Evolutionary conservation across 2,113 vertebrate genomes (phyloP), one percentile per base, ranked within the genome.

Genomic region (Heliornis fulica): DNA sequence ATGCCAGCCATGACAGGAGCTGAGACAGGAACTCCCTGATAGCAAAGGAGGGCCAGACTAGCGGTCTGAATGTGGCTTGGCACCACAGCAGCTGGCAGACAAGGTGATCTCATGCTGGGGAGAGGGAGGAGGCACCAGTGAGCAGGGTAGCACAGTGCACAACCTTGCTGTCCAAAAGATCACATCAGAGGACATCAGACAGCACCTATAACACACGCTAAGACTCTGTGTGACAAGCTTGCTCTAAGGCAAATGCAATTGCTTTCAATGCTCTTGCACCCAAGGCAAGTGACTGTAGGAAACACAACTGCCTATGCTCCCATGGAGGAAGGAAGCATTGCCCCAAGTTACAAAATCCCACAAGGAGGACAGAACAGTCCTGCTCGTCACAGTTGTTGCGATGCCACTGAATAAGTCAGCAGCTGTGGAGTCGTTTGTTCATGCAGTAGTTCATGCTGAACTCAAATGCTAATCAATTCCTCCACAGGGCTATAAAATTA

Each of bases 341-440:
- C 29, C 17, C 4, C 9, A 7, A 12, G 32, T 4, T 10, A n/a
- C 2, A 15, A 13, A 46, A 40, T 36, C 1, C 20, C 26, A 3
- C 1, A 0, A 3, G 34, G 59, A 41, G 34, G 16, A 15, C 2
- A 5, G 41, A 65, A 7, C 8, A 4, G 77, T 19, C 69, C 54
- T 1, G 5, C 48, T 4, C 25, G 4, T 5, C 34, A 0, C 0
- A n/a, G 74, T 38, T 17, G 41, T 5, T 17, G 50, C 1, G 3
- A 21, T 36, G 31, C 11, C 32, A 19, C 38, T 20, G 26, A 40
- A 26, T 10, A 21, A 41, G 7, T 13, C 50, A 43, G 61, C 61
- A 40, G 61, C 78, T 15, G 25, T 14, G 17, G 46, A 72, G 31
- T 12, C 6, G 36, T 17, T 41, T 60, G 40, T 25, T 69, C 70